Evolutionary conservation across 2,797 vertebrate genomes (phyloP).

Genomic region (Monodelphis domestica): DNA sequence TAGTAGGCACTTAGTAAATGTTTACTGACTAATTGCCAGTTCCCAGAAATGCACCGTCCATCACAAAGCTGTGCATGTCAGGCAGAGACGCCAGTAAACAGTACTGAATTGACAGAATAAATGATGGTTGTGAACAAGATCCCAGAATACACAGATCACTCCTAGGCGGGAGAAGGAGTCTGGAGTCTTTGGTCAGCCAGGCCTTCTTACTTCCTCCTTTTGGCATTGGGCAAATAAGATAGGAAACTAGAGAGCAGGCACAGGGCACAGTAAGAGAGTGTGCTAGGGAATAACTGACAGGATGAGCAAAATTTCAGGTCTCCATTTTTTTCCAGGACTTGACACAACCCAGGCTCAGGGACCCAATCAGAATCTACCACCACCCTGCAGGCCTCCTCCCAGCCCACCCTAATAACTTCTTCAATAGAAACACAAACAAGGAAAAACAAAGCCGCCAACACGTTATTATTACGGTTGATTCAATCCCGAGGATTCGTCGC

Average conservation of each 20-base stretch:
- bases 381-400: background rate
- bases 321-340: background rate
- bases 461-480: slow-evolving; percentile 60
- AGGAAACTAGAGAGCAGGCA: background rate
- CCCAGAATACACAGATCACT: background rate
- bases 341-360: background rate
- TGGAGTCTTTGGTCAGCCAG: background rate
- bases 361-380: background rate
- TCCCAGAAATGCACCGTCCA: background rate
- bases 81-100: background rate
- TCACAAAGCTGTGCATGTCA: background rate
- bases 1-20: background rate
- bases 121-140: background rate
- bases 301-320: background rate
- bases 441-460: slow-evolving; percentile 12
- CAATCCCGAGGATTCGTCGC: background rate
- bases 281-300: background rate
- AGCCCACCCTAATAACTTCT: slow-evolving; percentile 52
- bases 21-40: background rate
- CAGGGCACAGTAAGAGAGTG: background rate
- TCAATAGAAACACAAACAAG: slow-evolving; percentile 53
- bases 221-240: background rate
- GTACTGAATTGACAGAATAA: background rate
- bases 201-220: background rate
- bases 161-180: too few relatives aligned